Percentiles rank a stretch among this genome's conserved stretches.
These are phyloP conservation scores for Xiphorhynchus elegans DNA, from an alignment of 2,113 vertebrate genomes.

Conservation along the genomic window DNA sequence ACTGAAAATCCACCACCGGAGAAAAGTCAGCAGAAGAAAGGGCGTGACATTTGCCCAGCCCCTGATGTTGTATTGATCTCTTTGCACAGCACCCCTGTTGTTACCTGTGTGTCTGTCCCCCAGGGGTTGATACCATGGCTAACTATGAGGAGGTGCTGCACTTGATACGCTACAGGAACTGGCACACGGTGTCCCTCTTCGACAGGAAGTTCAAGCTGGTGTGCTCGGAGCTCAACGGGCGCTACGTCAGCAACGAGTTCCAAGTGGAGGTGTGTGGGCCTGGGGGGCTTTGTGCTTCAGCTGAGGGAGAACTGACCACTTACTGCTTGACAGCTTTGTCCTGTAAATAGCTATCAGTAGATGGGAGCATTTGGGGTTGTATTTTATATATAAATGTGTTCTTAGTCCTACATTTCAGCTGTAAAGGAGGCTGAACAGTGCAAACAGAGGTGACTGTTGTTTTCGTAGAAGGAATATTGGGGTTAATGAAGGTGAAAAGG, in stretches of 20 bases:
- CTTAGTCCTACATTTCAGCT: not conserved
- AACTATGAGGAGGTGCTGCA: constrained; percentile 93
- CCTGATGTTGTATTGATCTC: rapidly evolving
- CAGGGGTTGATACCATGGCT: constrained; percentile 95
- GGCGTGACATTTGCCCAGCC: rapidly evolving
- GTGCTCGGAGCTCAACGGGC: constrained; percentile 96
- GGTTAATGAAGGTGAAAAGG: not conserved
- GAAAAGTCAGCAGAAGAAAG: rapidly evolving
- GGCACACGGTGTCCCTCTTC: constrained; percentile 88
- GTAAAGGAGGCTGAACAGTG: not conserved
- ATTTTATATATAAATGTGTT: not conserved
- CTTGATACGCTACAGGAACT: constrained; percentile 92
- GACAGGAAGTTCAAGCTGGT: constrained; percentile 94
- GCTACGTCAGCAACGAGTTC: constrained; percentile 97
- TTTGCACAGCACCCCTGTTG: not conserved
- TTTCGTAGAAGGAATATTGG: not conserved
- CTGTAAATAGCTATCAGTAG: not conserved
- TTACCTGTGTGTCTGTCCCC: not conserved
- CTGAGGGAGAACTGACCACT: not conserved
- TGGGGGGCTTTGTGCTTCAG: not conserved
- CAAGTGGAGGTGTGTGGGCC: constrained; percentile 88
- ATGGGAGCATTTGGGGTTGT: rapidly evolving
- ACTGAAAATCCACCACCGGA: not conserved
- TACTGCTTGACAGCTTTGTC: not conserved
- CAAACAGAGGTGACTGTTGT: not conserved